Evolutionary conservation across 2,797 vertebrate species (phyloP).

Genomic region (Chaenodraco wilsoni): DNA sequence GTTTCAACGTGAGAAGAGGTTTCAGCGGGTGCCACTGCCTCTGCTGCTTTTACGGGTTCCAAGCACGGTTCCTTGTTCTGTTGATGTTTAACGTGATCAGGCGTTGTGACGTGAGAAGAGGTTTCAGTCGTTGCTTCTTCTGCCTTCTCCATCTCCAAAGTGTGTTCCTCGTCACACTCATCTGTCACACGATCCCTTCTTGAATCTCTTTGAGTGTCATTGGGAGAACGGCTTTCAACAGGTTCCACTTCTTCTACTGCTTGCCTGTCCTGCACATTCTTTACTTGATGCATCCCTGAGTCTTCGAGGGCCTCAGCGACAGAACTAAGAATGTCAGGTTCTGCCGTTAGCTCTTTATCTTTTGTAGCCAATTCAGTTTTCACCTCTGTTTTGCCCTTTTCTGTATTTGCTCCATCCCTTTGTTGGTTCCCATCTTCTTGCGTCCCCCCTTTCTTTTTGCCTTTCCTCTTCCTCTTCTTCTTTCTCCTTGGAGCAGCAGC

Average conservation of each 20-base stretch:
- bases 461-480: conserved; percentile 80
- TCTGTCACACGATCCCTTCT: conserved; percentile 23
- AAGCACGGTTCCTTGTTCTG: conserved; percentile 8
- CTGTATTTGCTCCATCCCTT: conserved; percentile 29
- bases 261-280: conserved; percentile 31
- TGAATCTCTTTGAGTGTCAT: conserved; percentile 17
- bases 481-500: conserved; percentile 70
- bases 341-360: neutral
- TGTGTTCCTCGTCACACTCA: conserved; percentile 8
- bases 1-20: neutral
- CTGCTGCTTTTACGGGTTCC: conserved; percentile 16
- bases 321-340: conserved; percentile 1
- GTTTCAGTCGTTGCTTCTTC: conserved; percentile 8
- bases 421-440: conserved; percentile 50
- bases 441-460: conserved; percentile 71
- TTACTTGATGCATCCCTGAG: conserved; percentile 12
- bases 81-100: neutral
- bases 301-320: conserved; percentile 25
- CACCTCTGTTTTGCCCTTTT: conserved; percentile 13
- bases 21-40: neutral
- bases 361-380: neutral
- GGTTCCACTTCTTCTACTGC: neutral
- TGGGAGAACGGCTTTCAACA: neutral
- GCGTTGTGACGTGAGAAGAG: neutral
- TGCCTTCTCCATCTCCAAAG: neutral